A percentile compares a stretch with the other conserved stretches of the same genome.
Conservation (phyloP, 2,888 invertebrate species). For the Agelastica alni region DNA sequence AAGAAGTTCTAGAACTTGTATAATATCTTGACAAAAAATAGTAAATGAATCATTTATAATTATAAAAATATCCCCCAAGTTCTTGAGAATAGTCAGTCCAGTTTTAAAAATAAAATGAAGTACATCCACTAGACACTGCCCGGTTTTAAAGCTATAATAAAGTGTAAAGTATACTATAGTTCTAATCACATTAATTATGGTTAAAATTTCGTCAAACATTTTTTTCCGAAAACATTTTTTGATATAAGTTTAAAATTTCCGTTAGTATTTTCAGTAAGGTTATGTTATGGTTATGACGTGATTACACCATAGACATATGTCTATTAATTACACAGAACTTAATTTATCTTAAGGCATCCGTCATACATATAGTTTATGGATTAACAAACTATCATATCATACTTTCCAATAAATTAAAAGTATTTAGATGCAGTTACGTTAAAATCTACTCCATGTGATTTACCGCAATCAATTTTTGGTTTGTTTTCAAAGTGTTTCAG, state of each 20-base stretch:
- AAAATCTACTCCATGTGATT: no score
- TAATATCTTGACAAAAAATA: constrained; percentile 41
- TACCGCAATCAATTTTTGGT: no score
- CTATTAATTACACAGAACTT: no score
- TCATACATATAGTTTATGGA: no score
- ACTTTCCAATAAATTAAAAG: no score
- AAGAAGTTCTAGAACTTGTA: constrained; percentile 22
- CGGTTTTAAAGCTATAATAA: constrained; percentile 41
- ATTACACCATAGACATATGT: no score
- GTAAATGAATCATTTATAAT: constrained; percentile 42
- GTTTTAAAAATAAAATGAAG: constrained; percentile 23
- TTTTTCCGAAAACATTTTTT: constrained; percentile 1
- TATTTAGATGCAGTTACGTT: no score
- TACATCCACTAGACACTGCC: constrained; percentile 39
- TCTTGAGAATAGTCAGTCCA: constrained; percentile 18
- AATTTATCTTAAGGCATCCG: no score
- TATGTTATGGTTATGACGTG: no score
- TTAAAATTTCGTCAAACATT: constrained; percentile 15
- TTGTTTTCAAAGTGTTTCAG: no score
- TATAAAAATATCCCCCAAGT: constrained; percentile 24
- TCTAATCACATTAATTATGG: not conserved
- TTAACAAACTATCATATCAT: no score
- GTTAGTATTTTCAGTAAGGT: no score
- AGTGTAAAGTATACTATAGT: constrained; percentile 27
- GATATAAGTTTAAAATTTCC: constrained; percentile 1